A percentile compares a stretch with the other conserved stretches of the same genome.
These are phyloP conservation scores for Merops nubicus DNA, from an alignment of 2,113 vertebrate genomes.

Conservation along the genomic window DNA sequence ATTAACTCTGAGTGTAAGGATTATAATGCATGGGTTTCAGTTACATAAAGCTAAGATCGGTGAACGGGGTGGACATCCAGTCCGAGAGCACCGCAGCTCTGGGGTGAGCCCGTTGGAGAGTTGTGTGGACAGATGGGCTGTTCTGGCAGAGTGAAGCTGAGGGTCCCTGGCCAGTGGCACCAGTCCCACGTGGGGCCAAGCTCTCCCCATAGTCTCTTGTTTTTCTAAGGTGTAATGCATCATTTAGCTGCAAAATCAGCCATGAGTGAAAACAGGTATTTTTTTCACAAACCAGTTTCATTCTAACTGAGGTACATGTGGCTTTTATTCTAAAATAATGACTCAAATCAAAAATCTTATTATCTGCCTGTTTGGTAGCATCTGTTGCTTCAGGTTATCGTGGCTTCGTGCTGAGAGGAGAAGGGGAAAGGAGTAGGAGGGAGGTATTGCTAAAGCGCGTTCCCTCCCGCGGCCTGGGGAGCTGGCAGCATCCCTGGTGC, in stretches of 20 bases:
- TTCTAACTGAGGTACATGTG: background rate
- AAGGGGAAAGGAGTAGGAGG: background rate
- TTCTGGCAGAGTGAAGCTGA: accelerated
- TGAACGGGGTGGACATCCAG: accelerated
- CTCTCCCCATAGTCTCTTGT: accelerated
- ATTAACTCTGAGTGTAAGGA: background rate
- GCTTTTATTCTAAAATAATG: background rate
- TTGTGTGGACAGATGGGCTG: accelerated
- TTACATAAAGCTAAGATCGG: background rate
- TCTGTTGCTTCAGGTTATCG: background rate
- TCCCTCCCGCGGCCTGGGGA: background rate
- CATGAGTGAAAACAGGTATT: accelerated
- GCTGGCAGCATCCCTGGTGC: background rate
- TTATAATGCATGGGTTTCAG: background rate
- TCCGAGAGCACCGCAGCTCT: background rate
- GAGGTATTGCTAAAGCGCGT: background rate
- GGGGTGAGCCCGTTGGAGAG: too few relatives aligned
- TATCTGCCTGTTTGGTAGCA: background rate
- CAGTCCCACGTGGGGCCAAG: background rate
- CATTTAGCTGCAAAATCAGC: background rate
- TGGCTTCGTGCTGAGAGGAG: background rate
- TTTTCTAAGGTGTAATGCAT: too few relatives aligned
- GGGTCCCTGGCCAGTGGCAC: background rate
- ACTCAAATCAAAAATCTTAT: background rate
- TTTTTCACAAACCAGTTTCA: background rate